These are phyloP conservation scores for Oncorhynchus clarkii DNA, from an alignment of 2,113 vertebrate species.

Conservation along the genomic window DNA sequence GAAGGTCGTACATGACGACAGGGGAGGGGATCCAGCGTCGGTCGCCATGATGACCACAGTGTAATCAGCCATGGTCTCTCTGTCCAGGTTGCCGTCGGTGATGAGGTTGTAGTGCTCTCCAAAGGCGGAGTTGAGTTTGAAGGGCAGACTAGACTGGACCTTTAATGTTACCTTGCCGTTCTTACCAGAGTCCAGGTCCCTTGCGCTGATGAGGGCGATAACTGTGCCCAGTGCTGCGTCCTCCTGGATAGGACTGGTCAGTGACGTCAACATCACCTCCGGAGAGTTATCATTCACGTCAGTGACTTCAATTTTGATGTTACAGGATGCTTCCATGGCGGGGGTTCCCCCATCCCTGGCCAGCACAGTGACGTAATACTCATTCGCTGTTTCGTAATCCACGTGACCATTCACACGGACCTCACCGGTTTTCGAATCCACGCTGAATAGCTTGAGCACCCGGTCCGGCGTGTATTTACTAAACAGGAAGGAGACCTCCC, in stretches of 20 bases:
- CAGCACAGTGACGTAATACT: conserved; percentile 85
- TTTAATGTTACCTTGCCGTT: conserved; percentile 82
- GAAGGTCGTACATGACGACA: conserved; percentile 78
- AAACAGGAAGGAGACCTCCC: conserved; percentile 84
- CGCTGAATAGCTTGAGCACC: conserved; percentile 78
- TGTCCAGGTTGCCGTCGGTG: conserved; percentile 75
- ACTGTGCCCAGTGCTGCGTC: conserved; percentile 80
- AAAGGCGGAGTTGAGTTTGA: conserved; percentile 80
- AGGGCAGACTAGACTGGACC: conserved; percentile 75
- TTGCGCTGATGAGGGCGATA: conserved; percentile 83
- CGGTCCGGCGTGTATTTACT: conserved; percentile 83
- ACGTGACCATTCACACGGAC: conserved; percentile 79
- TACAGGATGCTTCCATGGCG: conserved; percentile 87
- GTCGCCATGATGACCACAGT: conserved; percentile 81
- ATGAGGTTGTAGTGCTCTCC: conserved; percentile 84
- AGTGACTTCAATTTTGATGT: conserved; percentile 83
- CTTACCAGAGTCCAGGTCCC: conserved; percentile 81
- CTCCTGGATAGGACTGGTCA: conserved; percentile 82
- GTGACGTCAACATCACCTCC: conserved; percentile 82
- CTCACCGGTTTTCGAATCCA: conserved; percentile 84
- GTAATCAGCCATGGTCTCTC: conserved; percentile 73
- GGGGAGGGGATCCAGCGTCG: conserved; percentile 82
- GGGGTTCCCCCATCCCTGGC: conserved; percentile 88
- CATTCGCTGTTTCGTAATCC: conserved; percentile 83
- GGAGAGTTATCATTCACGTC: conserved; percentile 94